Base-by-base conservation (phyloP, 1,140 invertebrate species). In the Zaprionus lachaisei region DNA sequence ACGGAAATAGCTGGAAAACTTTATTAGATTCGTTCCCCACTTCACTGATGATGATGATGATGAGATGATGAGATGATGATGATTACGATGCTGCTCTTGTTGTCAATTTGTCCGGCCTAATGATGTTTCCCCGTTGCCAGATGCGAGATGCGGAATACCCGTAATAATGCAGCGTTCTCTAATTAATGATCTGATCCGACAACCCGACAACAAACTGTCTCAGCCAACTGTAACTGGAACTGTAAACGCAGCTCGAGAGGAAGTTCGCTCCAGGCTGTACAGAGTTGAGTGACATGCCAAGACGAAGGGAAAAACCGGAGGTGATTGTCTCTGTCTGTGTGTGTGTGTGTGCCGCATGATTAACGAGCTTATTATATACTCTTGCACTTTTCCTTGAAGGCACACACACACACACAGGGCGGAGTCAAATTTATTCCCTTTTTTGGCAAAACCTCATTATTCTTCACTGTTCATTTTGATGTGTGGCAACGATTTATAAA, bases 291-390 rank as follows among this genome's bases (percentile, higher is more conserved):
- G 70, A 47, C 69, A 72, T 14, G 22, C 20, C 65, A 44, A 51
- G 64, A 62, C 20, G 31, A 55, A 80, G 22, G 54, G 41, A 73
- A 60, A 77, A 77, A 74, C 20, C 17, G 26, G 65, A 57, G 81
- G 73, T 34, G 31, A 34, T 72, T 57, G 62, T 44, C 22, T 77
- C 49, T 66, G 51, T 34, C 66, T 67, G 44, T 57, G 37, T 66
- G 44, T 80, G 20, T 20, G 20, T 66, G 70, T 60, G 20, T 60
- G 57, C 72, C 62, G 66, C 55, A 77, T 90, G 81, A 91, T 91
- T 91, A 85, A 90, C 75, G 86, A 85, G 62, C 73, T 77, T 85
- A 77, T 90, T 82, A 90, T 91, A 54, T 74, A 90, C 79, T 89
- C 65, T 75, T 22, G 51, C 81, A 70, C 62, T 68, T 64, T 76